phyloP scores from a whole-genome alignment of 1,140 invertebrate genomes.

The Halotydeus destructor region DNA sequence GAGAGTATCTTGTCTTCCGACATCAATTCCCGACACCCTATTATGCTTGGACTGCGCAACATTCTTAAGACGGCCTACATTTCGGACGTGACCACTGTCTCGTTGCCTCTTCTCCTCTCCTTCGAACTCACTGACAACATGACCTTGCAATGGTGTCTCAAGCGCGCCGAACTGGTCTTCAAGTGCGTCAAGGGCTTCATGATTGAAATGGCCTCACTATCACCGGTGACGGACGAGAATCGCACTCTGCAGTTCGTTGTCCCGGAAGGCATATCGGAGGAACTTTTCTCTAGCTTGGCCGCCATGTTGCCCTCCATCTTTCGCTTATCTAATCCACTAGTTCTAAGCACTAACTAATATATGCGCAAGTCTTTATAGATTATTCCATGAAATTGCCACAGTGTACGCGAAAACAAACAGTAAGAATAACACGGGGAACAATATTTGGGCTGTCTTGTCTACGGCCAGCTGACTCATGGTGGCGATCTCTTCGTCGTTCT shows the following conservation, averaged over 20 bases:
- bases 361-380: too few species aligned
- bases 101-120: conserved; percentile 69
- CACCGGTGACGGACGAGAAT: conserved; percentile 58
- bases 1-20: conserved; percentile 40
- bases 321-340: conserved; percentile 61
- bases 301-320: conserved; percentile 74
- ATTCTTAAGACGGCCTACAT: conserved; percentile 80
- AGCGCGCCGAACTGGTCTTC: conserved; percentile 82
- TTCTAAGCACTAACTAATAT: too few species aligned
- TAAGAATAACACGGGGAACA: too few species aligned
- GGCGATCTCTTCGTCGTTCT: too few species aligned
- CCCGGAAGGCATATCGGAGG: conserved; percentile 58
- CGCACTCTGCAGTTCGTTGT: conserved; percentile 66
- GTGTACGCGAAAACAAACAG: too few species aligned
- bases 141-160: conserved; percentile 86
- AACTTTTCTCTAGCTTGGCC: conserved; percentile 58
- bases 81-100: conserved; percentile 76
- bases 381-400: too few species aligned
- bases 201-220: conserved; percentile 84
- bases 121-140: conserved; percentile 54
- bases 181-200: conserved; percentile 99
- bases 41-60: conserved; percentile 73
- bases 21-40: conserved; percentile 83
- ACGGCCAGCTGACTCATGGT: too few species aligned
- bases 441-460: too few species aligned